Conservation (phyloP, 1,140 invertebrate genomes). For the Microplitis mediator region DNA sequence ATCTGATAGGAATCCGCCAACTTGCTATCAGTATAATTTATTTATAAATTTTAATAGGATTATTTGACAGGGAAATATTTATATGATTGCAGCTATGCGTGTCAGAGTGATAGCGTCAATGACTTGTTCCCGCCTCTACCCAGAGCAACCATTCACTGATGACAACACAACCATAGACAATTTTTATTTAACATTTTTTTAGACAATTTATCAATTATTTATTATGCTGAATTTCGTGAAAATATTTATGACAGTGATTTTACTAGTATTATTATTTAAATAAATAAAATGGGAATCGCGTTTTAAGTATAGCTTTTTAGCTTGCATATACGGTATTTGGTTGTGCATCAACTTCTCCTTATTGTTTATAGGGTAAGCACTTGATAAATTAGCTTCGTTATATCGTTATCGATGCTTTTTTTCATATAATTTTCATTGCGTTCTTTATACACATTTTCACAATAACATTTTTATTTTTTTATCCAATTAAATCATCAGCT, state of each 20-base stretch:
- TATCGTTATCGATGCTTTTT: conserved; percentile 33
- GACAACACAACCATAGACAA: conserved; percentile 46
- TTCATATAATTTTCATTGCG: neutral
- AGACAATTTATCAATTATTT: conserved; percentile 3
- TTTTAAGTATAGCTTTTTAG: neutral
- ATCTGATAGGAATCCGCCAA: no score
- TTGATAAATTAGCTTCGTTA: conserved; percentile 41
- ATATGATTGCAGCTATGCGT: conserved; percentile 81
- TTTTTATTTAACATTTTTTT: conserved; percentile 1
- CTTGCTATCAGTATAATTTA: neutral
- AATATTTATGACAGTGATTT: neutral
- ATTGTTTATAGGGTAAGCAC: conserved; percentile 60
- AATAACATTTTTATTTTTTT: neutral
- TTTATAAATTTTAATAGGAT: neutral
- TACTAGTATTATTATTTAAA: conserved; percentile 1
- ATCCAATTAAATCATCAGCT: neutral
- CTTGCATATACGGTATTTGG: conserved; percentile 44
- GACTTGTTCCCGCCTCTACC: conserved; percentile 82
- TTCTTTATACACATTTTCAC: conserved; percentile 4
- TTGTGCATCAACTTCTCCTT: conserved; percentile 53
- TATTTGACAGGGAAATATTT: conserved; percentile 48
- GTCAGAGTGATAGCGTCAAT: conserved; percentile 89
- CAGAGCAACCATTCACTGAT: conserved; percentile 44
- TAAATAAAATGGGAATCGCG: neutral
- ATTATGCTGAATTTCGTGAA: neutral